These are phyloP conservation scores for Caenorhabditis zanzibari DNA, from an alignment of 2,888 invertebrate genomes.

Conservation along the genomic window DNA sequence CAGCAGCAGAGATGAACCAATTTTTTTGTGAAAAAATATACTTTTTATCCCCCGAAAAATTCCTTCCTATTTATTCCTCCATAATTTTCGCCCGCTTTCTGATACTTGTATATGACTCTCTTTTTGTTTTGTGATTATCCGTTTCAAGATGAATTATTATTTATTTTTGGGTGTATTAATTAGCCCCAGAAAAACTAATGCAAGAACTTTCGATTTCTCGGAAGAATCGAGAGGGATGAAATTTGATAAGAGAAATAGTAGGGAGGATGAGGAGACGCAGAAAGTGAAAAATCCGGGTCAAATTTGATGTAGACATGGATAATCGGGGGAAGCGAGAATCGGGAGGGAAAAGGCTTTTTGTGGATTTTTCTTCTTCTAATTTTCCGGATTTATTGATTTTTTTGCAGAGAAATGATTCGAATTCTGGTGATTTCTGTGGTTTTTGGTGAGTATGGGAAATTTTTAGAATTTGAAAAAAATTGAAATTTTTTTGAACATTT, in stretches of 20 bases:
- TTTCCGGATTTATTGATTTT: constrained; percentile 1
- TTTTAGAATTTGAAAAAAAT: no score
- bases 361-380: not conserved
- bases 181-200: no score
- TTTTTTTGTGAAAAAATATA: no score
- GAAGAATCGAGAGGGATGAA: not conserved
- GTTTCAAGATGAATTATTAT: no score
- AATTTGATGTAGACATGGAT: constrained; percentile 3
- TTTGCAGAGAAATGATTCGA: not conserved
- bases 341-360: not conserved
- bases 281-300: constrained; percentile 27
- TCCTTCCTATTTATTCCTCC: no score
- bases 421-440: not conserved
- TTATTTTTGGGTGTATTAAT: no score
- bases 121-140: no score
- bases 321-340: not conserved
- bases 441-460: constrained; percentile 11
- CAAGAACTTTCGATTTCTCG: no score
- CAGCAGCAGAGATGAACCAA: not conserved
- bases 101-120: no score
- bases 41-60: no score
- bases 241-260: constrained; percentile 21
- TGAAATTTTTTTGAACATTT: no score
- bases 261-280: not conserved
- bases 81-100: no score